These are phyloP conservation scores for Magallana ariakensis DNA, from an alignment of 1,140 invertebrate genomes.

Conservation along the genomic window DNA sequence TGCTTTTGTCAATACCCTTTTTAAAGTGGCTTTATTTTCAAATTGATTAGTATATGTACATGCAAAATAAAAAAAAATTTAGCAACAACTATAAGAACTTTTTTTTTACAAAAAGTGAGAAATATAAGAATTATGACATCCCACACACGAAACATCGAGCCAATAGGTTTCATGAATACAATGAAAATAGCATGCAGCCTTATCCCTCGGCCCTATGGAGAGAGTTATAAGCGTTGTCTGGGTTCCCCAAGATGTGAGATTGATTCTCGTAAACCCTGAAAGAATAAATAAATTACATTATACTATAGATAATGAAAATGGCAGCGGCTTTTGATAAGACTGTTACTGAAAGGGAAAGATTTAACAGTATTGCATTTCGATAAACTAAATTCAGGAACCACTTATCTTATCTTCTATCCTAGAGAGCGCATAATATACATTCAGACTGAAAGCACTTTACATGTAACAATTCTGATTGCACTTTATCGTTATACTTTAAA, in stretches of 20 bases:
- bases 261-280: not conserved
- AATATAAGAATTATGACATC: no score
- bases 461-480: not conserved
- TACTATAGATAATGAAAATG: not conserved
- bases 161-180: not conserved
- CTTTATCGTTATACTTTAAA: not conserved
- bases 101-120: no score
- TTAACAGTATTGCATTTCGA: not conserved
- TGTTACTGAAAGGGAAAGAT: not conserved
- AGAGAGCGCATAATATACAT: not conserved
- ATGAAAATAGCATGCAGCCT: not conserved
- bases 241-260: not conserved
- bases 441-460: not conserved
- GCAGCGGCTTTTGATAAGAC: not conserved
- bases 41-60: no score
- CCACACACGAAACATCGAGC: not conserved
- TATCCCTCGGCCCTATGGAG: not conserved
- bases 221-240: not conserved
- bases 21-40: no score
- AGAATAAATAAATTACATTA: constrained; percentile 28
- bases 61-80: no score
- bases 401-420: not conserved
- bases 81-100: no score
- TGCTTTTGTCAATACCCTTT: no score
- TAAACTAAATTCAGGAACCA: not conserved